Base-by-base conservation (phyloP, 1,140 invertebrate genomes). In the Dendrolimus kikuchii region DNA sequence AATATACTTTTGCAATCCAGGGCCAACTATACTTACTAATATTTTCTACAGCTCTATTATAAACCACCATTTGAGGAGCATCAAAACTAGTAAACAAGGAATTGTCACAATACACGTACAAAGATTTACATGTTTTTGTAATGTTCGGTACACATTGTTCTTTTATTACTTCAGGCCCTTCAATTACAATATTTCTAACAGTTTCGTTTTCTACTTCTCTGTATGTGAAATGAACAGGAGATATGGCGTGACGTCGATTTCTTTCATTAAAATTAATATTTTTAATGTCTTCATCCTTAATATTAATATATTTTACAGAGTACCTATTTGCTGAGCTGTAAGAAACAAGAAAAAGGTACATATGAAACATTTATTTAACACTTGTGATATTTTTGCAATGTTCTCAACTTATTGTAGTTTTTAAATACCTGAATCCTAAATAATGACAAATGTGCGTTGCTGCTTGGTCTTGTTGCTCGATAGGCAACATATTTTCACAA, bases 1-100 rank as follows among this genome's bases (percentile, higher is more conserved):
- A 80, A 74, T 90, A 92, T 40, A 95, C 79, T 58, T 91, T 91
- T 0, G 89, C 92, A 57, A 91, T 79, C 93, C 93, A 95, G 1
- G 93, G 92, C 88, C 90, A 89, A 44, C 79, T 64, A 9, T 64
- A 41, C 5, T 62, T 57, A 23, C 55, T 49, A 4, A 47, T 50
- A 8, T 53, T 41, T 37, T 59, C 51, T 9, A 60, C 53, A 46
- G 62, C 49, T 50, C 60, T 48, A 42, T 49, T 56, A 38, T 57
- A 57, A 9, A 62, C 50, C 40, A 71, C 37, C 43, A 67, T 49
- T 57, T 70, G 59, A 38, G 49, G 46, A 6, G 59, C 38, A 44
- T 72, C 52, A 57, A 78, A 76, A 53, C 78, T 51, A 44, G 70
- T 72, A 45, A 62, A 82, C 5, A 86, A 61, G 7, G 77, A 53